Evolutionary conservation across 2,888 invertebrate species (phyloP), one percentile per base, ranked within the genome.

Genomic region (Lordiphosa andalusiaca): DNA sequence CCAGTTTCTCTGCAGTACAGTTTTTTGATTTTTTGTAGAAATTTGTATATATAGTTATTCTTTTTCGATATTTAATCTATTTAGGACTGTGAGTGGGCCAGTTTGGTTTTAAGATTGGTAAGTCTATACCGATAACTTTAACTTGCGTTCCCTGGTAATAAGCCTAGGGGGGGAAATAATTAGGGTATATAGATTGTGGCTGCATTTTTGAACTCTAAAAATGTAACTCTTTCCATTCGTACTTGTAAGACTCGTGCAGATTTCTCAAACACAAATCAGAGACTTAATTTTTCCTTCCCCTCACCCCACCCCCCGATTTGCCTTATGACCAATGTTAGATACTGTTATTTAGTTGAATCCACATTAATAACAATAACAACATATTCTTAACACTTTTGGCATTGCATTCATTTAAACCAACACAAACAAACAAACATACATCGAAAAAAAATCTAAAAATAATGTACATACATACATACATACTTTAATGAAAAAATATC

Each of bases 291-390:
- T 49, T 61, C 36, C 44, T 40, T 64, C 64, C 64, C 16, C 16
- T 16, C 2, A 16, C 16, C 16, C 16, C 16, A 16, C 16, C 16
- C 54, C 23, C n/a, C 52, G 46, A 50, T 49, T 62, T 66, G 66
- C 66, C 66, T 66, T 66, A 56, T 56, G 53, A 35, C 48, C 69
- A 63, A 58, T 67, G 67, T 63, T 63, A 63, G 67, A 50, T 53
- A 77, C 75, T 84, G 85, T 84, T 77, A 77, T 77, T 84, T 78
- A 82, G 85, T 77, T 77, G 67, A 49, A 9, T 49, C 35, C 19
- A 48, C 12, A 19, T 40, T 48, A 41, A 41, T 7, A 36, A 42
- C 19, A 16, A 16, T 2, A 16, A 48, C 37, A 23, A 23, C 23
- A 38, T 13, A 25, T 38, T 9, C 37, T 37, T 12, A 40, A 30